A percentile compares a stretch with the other conserved stretches of the same genome.
These are phyloP conservation scores for Apteryx mantelli DNA, from an alignment of 2,113 vertebrate genomes.

Conservation along the genomic window DNA sequence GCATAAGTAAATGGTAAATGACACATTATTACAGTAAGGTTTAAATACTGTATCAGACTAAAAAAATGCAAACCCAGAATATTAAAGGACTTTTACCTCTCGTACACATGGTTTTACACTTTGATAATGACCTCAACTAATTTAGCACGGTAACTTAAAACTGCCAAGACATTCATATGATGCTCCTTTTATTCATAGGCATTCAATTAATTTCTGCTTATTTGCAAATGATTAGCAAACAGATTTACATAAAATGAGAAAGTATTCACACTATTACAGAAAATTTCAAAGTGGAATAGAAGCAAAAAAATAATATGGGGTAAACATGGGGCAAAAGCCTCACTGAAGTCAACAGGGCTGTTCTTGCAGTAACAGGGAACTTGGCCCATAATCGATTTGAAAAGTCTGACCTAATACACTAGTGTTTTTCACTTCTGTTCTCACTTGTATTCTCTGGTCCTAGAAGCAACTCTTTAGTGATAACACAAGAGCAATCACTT, in stretches of 20 bases:
- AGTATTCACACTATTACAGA: neutral
- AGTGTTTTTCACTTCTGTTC: neutral
- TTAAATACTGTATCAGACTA: neutral
- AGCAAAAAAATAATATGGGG: neutral
- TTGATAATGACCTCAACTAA: neutral
- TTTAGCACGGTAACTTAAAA: neutral
- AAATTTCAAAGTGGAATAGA: neutral
- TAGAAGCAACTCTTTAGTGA: neutral
- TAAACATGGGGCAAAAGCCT: neutral
- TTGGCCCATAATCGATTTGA: neutral
- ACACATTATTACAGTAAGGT: neutral
- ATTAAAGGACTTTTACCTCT: neutral
- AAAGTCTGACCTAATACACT: neutral
- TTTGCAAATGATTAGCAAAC: neutral
- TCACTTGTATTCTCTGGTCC: neutral
- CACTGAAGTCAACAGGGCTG: neutral
- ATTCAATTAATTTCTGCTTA: neutral
- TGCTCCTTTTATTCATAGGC: neutral
- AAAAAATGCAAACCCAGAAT: neutral
- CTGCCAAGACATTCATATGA: neutral
- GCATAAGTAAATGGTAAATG: neutral
- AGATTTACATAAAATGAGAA: neutral
- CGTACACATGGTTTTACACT: neutral
- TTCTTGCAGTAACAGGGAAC: neutral
- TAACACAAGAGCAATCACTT: neutral